Percentiles rank a stretch among this genome's conserved stretches.
Conservation (phyloP, 2,113 vertebrate genomes). For the Phyllopteryx taeniolatus region DNA sequence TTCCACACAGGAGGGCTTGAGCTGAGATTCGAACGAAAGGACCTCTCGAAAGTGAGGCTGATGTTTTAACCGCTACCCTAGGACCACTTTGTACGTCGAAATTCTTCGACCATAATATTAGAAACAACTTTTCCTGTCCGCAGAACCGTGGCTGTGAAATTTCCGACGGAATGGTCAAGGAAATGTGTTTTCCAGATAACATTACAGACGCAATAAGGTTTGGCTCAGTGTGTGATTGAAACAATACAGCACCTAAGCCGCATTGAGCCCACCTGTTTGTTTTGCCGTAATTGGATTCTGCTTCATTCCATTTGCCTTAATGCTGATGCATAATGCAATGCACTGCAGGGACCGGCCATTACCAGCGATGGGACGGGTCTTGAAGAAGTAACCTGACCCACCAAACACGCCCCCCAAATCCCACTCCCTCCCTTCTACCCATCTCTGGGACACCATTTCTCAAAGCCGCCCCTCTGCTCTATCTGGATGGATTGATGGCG, state of each 20-base stretch:
- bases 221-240: conserved; percentile 65
- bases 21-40: too few species aligned
- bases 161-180: conserved; percentile 40
- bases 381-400: conserved; percentile 52
- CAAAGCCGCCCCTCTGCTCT: conserved; percentile 50
- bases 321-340: conserved; percentile 70
- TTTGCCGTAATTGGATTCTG: conserved; percentile 72
- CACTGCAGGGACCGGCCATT: conserved; percentile 58
- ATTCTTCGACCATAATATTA: conserved; percentile 14
- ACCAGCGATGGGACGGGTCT: conserved; percentile 56
- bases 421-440: not conserved
- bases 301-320: conserved; percentile 73
- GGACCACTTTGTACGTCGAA: not conserved
- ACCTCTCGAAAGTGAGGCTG: too few species aligned
- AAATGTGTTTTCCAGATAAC: conserved; percentile 69
- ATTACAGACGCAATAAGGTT: conserved; percentile 60
- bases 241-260: conserved; percentile 64
- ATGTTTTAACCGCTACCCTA: not conserved
- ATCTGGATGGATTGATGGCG: conserved; percentile 57
- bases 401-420: not conserved
- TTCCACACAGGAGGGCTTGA: too few species aligned
- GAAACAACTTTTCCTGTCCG: conserved; percentile 13
- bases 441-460: conserved; percentile 55
- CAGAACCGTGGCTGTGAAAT: conserved; percentile 30
- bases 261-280: conserved; percentile 73